Base-by-base conservation (phyloP, 2,888 invertebrate genomes). In the Mesorhabditis sp. region DNA sequence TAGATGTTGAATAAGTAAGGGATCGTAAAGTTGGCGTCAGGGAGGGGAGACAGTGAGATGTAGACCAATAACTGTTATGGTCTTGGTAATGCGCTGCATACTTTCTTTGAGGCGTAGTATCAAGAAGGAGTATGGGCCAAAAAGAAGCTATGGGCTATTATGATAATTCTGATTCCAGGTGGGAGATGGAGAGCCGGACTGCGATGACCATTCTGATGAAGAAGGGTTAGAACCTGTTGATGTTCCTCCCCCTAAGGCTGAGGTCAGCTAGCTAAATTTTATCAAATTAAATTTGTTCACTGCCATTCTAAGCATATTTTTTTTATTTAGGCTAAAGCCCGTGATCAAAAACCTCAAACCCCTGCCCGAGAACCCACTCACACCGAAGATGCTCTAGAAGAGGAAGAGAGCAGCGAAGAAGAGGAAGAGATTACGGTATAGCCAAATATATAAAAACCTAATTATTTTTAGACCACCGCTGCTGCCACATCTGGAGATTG, bases 131-230 rank as follows among this genome's bases (percentile, higher is more conserved):
- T 28, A 28, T 28, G 28, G 28, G 28, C 28, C 1, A 28, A 28
- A 28, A 28, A 28, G 28, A 28, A 28, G 28, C 28, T 28, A 2
- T 28, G 28, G 28, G 28, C 28, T 1, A 28, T 28, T 28, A 28
- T 28, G 28, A 28, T 28, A 28, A 28, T 50, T 10, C 7, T 50
- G n/a, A 50, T 50, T 50, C n/a, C n/a, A 50, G 58, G 58, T 72
- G 4, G 82, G 80, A 43, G 84, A 84, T 69, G 83, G 83, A 15
- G 84, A 84, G 69, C 72, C 74, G 42, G 84, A 84, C 69, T 84
- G 84, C 68, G 81, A 80, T 63, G 82, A 83, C 68, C 78, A 80
- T 43, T 75, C 76, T 5, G 82, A 78, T 62, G 78, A 50, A 50
- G 58, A 50, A 50, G 58, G 58, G n/a, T 3, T 65, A 6, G 43